Evolutionary conservation across 2,797 vertebrate genomes (phyloP).

Genomic region (Arremon brunneinucha): DNA sequence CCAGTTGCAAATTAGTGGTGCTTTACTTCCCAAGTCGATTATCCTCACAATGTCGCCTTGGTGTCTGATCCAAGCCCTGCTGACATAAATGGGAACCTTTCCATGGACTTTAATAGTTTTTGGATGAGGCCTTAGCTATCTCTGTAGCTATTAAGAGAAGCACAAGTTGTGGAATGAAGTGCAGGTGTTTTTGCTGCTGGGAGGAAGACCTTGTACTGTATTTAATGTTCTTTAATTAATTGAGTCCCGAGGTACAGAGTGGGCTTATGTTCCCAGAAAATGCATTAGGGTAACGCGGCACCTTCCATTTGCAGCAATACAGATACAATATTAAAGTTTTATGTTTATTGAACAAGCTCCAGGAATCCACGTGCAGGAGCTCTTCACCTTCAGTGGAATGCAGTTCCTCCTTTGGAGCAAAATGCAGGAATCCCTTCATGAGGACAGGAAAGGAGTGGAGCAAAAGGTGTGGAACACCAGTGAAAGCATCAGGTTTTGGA

Average conservation of each 20-base stretch:
- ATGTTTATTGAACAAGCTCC: constrained; percentile 43
- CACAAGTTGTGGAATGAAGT: constrained; percentile 16
- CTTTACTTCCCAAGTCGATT: constrained; percentile 20
- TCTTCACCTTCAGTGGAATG: constrained; percentile 19
- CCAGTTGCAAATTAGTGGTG: background rate
- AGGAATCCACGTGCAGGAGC: background rate
- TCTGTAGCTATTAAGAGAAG: background rate
- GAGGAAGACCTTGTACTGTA: constrained; percentile 46
- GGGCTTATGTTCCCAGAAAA: constrained; percentile 50
- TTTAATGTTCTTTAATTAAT: constrained; percentile 61
- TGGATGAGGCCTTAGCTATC: constrained; percentile 30
- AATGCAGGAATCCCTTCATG: background rate
- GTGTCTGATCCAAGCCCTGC: background rate
- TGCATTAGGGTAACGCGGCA: constrained; percentile 33
- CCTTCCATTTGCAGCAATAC: constrained; percentile 33
- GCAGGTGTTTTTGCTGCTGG: constrained; percentile 38
- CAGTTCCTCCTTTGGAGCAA: background rate
- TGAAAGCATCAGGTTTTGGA: background rate
- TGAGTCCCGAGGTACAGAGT: background rate
- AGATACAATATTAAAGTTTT: constrained; percentile 43
- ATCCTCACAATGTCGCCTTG: rapidly evolving
- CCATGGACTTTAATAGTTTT: constrained; percentile 31
- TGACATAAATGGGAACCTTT: constrained; percentile 22
- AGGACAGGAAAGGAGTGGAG: background rate
- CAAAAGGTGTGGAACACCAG: background rate